Evolutionary conservation across 2,888 invertebrate species (phyloP), one percentile per base, ranked within the genome.

Genomic region (Dryobota labecula): DNA sequence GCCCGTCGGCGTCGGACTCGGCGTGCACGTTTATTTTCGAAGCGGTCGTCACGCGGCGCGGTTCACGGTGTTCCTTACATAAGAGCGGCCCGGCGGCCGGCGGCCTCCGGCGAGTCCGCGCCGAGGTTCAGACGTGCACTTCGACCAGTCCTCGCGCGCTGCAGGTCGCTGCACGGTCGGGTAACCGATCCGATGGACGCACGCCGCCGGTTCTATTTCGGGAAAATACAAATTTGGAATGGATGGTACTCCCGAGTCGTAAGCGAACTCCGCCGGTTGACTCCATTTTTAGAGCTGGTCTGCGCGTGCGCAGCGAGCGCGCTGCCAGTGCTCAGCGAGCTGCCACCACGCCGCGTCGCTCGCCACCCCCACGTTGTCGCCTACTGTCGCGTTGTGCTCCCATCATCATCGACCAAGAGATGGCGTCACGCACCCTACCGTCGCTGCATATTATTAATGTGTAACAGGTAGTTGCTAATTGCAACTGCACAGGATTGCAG

Each of bases 221-320:
- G 97, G 97, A 97, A 97, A 97, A 97, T 97, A 97, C 97, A 97
- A 97, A 97, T 97, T 97, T 97, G 97, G 97, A 97, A 95, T 94
- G 95, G 95, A 95, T 95, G 94, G 95, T 94, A 94, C 95, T 94
- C 94, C 94, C 93, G 94, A 93, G 91, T 93, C 93, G 94, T 92
- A 94, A 95, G 94, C 94, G 93, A 95, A 94, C 94, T 94, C 95
- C 94, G 92, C 89, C 93, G 93, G 94, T 93, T 92, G 95, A 93
- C 90, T 95, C 96, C 96, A 95, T 95, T 96, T 96, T 96, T 96
- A 96, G 96, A 95, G 94, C 94, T 95, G 94, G 94, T 92, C 94
- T 94, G 95, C 95, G 95, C 95, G 93, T 95, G 94, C 95, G 96
- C 95, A 94, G 87, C 91, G 93, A 87, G 87, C 91, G 92, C 92